These are phyloP conservation scores for Upupa epops DNA, from an alignment of 2,113 vertebrate species.

Conservation along the genomic window DNA sequence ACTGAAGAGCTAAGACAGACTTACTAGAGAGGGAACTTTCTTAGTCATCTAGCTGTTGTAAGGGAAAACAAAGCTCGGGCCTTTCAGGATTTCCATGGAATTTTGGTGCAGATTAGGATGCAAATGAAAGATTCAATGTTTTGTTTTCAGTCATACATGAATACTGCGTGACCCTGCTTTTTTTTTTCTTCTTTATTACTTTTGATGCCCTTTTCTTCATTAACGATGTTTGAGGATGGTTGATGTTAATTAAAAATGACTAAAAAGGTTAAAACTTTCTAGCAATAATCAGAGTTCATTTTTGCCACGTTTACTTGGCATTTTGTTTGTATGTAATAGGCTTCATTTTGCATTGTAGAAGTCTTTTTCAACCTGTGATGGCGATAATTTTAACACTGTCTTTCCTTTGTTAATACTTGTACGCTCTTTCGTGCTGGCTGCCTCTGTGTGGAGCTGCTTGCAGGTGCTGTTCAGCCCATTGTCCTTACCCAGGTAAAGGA, in stretches of 20 bases:
- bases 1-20: not conserved
- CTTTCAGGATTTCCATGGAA: not conserved
- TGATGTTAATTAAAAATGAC: not conserved
- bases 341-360: not conserved
- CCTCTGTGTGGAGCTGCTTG: not conserved
- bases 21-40: not conserved
- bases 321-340: not conserved
- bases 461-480: not conserved
- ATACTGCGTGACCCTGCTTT: not conserved
- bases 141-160: not conserved
- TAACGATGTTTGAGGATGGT: not conserved
- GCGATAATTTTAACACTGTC: not conserved
- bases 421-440: not conserved
- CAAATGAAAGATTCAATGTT: not conserved
- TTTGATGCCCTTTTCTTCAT: not conserved
- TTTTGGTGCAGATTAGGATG: not conserved
- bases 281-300: not conserved
- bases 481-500: not conserved
- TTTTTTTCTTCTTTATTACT: not conserved
- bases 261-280: not conserved
- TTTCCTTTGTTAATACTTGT: not conserved
- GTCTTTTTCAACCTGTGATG: too few species aligned
- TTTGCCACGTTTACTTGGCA: not conserved
- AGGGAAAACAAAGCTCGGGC: not conserved
- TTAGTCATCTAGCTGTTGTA: slow-evolving; percentile 2